These are phyloP conservation scores for Aphidius ervi DNA, from an alignment of 1,140 invertebrate species.

Conservation along the genomic window DNA sequence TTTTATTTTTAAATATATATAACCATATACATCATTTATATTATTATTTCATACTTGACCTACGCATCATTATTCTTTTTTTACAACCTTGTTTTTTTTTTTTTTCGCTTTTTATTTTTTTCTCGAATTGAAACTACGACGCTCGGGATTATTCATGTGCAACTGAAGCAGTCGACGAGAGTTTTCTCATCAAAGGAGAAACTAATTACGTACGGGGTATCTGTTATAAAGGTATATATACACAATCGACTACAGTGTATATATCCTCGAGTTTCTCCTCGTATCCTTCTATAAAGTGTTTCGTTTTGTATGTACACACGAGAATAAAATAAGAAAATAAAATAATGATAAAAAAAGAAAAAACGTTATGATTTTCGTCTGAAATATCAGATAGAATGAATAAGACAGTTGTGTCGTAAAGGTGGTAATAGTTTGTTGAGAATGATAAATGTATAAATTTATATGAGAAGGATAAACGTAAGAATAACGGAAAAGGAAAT, in stretches of 20 bases:
- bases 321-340: too few species aligned
- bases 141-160: conserved; percentile 1
- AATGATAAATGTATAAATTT: not conserved
- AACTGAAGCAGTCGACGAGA: conserved; percentile 7
- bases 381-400: too few species aligned
- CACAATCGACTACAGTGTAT: not conserved
- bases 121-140: not conserved
- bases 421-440: not conserved
- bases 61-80: too few species aligned
- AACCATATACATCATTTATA: too few species aligned
- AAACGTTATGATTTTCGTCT: too few species aligned
- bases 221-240: conserved; percentile 17
- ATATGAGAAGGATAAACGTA: conserved; percentile 2
- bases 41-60: too few species aligned
- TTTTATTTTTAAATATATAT: too few species aligned
- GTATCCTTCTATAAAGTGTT: too few species aligned
- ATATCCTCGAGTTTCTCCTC: too few species aligned
- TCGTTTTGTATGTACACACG: too few species aligned
- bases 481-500: conserved; percentile 22
- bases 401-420: conserved; percentile 10
- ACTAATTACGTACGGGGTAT: conserved; percentile 25
- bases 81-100: not conserved
- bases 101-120: not conserved
- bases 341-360: too few species aligned
- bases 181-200: conserved; percentile 27